Base-by-base conservation (phyloP, 2,113 vertebrate species). In the Ellobius talpinus region DNA sequence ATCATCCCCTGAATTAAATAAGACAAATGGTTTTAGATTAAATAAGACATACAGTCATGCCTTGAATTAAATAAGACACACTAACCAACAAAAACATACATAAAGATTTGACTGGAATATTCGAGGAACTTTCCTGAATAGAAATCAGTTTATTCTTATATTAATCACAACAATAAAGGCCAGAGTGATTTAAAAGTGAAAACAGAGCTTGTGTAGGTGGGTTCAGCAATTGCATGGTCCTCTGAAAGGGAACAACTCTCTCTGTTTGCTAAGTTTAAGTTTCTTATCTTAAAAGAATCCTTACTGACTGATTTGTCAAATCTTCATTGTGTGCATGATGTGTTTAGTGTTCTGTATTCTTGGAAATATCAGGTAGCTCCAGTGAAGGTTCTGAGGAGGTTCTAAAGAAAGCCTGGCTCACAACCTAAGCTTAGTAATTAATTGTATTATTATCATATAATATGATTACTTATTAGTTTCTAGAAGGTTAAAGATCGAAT, bases 91-190 rank as follows among this genome's bases (percentile, higher is more conserved):
- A 52, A 92, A 79, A 5, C 45, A 81, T 89, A 84, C 12, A 16
- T 90, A 61, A 94, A 33, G 55, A 70, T 96, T 90, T 89, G 52
- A 93, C 78, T 78, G 72, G 87, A 96, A 95, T n/a, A 76, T 3
- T 45, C 26, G 17, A 93, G 58, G 33, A 91, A 86, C 5, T 19
- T 65, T 89, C 10, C 39, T 47, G 52, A 61, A 31, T n/a, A 58
- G 93, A 88, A 4, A 92, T 4, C 0, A 93, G 73, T 61, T 33
- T 93, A 55, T 5, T 89, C 86, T 36, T 87, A 52, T 77, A 93
- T 96, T 89, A 86, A 90, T 61, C 17, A 29, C 52, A 87, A 47
- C 85, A 63, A 78, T 17, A 96, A 92, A 1, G 78, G 72, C 36
- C 42, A 85, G 31, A 4, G 72, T 76, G 6, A 47, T 85, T 89